These are phyloP conservation scores for Cryptotis parvus DNA, from an alignment of 2,113 vertebrate species.

Conservation along the genomic window DNA sequence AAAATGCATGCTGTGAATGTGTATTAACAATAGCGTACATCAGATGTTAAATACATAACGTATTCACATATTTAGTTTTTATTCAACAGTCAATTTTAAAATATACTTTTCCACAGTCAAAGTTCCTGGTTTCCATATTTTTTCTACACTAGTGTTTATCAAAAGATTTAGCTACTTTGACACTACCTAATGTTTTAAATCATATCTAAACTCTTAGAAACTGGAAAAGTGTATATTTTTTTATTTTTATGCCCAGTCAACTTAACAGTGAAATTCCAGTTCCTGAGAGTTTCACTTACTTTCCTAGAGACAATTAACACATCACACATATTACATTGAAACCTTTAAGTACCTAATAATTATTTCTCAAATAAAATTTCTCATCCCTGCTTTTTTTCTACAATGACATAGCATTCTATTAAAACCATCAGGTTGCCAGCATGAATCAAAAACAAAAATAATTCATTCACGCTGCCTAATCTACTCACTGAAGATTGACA, in stretches of 20 bases:
- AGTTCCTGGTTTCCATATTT: slow-evolving; percentile 62
- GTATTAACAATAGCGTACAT: slow-evolving; percentile 76
- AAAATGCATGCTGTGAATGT: slow-evolving; percentile 71
- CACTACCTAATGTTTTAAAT: slow-evolving; percentile 44
- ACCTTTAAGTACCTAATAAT: slow-evolving; percentile 65
- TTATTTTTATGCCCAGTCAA: slow-evolving; percentile 34
- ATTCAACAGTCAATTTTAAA: slow-evolving; percentile 66
- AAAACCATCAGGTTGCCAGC: slow-evolving; percentile 84
- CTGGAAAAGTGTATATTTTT: neutral
- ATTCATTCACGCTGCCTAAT: slow-evolving; percentile 87
- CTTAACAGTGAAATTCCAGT: slow-evolving; percentile 63
- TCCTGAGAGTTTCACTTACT: slow-evolving; percentile 38
- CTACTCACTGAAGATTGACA: slow-evolving; percentile 86
- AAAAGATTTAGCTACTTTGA: slow-evolving; percentile 55
- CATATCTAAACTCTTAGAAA: slow-evolving; percentile 50
- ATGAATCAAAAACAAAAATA: slow-evolving; percentile 87
- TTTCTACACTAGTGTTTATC: slow-evolving; percentile 59
- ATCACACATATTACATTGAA: slow-evolving; percentile 61
- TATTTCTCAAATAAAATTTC: slow-evolving; percentile 79
- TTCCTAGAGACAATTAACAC: slow-evolving; percentile 52
- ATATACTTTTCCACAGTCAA: slow-evolving; percentile 70
- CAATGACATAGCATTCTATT: slow-evolving; percentile 80
- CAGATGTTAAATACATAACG: slow-evolving; percentile 63
- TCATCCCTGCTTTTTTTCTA: slow-evolving; percentile 49
- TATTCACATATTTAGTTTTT: slow-evolving; percentile 65